Base-by-base conservation (phyloP, 64 coral and sea anemone genomes). In the Stichodactyla helianthus region DNA sequence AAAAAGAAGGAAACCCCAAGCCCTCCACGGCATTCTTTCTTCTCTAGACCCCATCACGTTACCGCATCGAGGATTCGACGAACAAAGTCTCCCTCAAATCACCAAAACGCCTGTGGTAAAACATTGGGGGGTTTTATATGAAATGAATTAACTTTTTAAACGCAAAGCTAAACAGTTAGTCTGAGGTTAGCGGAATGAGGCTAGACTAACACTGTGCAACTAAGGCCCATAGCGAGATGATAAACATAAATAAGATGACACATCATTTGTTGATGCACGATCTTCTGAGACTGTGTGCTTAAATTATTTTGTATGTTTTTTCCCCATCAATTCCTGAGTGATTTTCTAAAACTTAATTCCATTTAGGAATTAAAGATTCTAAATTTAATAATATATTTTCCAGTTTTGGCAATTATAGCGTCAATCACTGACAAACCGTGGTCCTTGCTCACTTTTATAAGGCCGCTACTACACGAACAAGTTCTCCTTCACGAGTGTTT, bases 81-180 rank as follows among this genome's bases (percentile, higher is more conserved):
- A 4, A 26, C 68, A 2, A n/a, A n/a, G 68, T 27, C 68, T 26
- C 10, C 68, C 27, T 10, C 8, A 2, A 74, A 27, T 74, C 35
- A 44, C 55, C 14, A 23, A 74, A 74, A 74, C 6, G 1, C 68
- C 68, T 74, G 68, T 9, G 22, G 68, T 74, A 74, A 74, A 74
- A 31, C 68, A 74, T 28, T 31, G 68, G 68, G 25, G 11, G 11
- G 10, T 74, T 27, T 74, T 74, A 74, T 74, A 31, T 27, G 27
- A 74, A 74, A 22, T 2, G 68, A 74, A 74, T 74, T 74, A 74
- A 74, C 5, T 74, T 68, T 74, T 74, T 74, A 74, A 74, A 74
- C 12, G 1, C 23, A 31, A 74, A 74, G 68, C 25, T 11, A 3
- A 20, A 23, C 26, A 74, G 12, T 74, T 74, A 74, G 68, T 74